Evolutionary conservation across 1,140 invertebrate genomes (phyloP).

Genomic region (Oryctes rhinoceros): DNA sequence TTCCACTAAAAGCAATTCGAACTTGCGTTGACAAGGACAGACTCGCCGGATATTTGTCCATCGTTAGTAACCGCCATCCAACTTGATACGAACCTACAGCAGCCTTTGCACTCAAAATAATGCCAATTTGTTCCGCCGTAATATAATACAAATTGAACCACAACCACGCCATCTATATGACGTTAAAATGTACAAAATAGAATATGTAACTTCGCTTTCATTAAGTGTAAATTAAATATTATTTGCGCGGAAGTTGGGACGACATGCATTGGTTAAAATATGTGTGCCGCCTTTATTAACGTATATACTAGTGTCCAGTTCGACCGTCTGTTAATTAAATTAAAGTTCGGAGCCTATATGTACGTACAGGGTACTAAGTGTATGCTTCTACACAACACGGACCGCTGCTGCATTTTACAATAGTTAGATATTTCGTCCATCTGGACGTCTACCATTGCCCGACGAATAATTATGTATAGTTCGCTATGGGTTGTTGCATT

Average conservation of each 20-base stretch:
- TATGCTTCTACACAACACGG: not conserved
- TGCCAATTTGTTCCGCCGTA: not conserved
- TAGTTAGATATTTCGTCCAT: not conserved
- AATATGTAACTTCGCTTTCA: constrained; percentile 6
- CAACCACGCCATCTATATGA: not conserved
- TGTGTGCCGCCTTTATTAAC: constrained; percentile 9
- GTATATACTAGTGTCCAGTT: not conserved
- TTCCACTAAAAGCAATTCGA: too few relatives aligned
- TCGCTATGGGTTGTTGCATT: too few relatives aligned
- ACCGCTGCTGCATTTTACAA: not conserved
- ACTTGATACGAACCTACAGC: not conserved
- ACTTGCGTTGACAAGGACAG: too few relatives aligned
- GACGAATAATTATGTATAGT: too few relatives aligned
- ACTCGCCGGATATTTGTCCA: too few relatives aligned
- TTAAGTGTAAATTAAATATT: constrained; percentile 23
- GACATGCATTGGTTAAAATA: constrained; percentile 22
- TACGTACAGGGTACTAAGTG: not conserved
- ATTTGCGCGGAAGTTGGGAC: constrained; percentile 17
- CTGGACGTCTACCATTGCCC: not conserved
- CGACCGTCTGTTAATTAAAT: constrained; percentile 18
- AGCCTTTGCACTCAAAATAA: not conserved
- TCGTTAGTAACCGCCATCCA: not conserved
- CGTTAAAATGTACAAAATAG: constrained; percentile 15
- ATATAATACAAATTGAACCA: constrained; percentile 11
- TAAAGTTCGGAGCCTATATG: constrained; percentile 1